These are phyloP conservation scores for Marisa cornuarietis DNA, from an alignment of 1,140 invertebrate species.

Conservation along the genomic window DNA sequence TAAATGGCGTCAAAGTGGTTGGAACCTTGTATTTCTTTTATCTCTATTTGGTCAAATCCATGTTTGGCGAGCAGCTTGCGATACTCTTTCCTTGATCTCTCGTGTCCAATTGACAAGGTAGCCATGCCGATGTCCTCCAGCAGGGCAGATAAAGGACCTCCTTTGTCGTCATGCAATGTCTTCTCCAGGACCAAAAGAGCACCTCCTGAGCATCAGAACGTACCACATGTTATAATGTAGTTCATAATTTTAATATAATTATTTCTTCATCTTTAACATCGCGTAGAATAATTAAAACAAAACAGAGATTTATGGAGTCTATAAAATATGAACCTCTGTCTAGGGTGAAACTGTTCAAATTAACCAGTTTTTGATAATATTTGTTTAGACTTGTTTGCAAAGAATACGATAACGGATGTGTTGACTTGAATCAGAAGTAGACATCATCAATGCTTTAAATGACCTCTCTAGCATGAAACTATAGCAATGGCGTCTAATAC, in stretches of 20 bases:
- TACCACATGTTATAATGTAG: background rate
- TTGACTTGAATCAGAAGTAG: no score
- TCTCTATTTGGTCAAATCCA: background rate
- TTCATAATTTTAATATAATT: background rate
- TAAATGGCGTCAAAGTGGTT: slow-evolving; percentile 12
- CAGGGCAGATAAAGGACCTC: background rate
- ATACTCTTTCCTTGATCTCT: slow-evolving; percentile 5
- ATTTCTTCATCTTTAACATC: no score
- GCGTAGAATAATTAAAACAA: no score
- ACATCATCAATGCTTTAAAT: no score
- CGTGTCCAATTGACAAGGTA: slow-evolving; percentile 7
- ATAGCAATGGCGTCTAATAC: no score
- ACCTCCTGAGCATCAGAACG: background rate
- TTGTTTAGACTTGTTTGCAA: no score
- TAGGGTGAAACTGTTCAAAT: no score
- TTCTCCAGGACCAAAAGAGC: slow-evolving; percentile 14
- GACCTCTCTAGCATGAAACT: no score
- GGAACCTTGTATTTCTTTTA: slow-evolving; percentile 3
- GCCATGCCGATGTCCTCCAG: slow-evolving; percentile 6
- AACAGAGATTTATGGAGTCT: no score
- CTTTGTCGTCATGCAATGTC: slow-evolving; percentile 8
- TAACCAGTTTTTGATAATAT: no score
- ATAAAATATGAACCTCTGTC: no score
- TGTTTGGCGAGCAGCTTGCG: background rate
- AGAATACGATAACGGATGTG: no score